phyloP scores from a whole-genome alignment of 2,113 vertebrate genomes.

The Atrichornis clamosus region DNA sequence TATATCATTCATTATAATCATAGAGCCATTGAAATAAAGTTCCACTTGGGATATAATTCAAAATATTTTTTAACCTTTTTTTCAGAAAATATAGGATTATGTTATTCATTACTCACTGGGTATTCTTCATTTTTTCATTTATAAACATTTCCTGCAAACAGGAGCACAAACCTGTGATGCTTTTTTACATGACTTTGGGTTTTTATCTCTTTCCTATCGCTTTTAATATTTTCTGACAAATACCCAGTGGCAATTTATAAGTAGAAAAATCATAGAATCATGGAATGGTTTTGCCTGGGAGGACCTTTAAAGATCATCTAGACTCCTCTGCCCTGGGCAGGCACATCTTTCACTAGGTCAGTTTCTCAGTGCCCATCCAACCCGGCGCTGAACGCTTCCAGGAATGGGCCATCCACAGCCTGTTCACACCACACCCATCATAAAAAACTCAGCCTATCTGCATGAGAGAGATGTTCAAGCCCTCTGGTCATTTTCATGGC shows the following conservation, averaged over 20 bases:
- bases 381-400: not conserved
- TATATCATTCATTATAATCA: not conserved
- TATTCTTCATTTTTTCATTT: not conserved
- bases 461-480: not conserved
- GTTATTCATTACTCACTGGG: not conserved
- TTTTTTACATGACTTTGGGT: not conserved
- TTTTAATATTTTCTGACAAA: not conserved
- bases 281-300: not conserved
- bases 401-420: not conserved
- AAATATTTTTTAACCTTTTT: not conserved
- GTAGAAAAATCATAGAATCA: not conserved
- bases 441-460: not conserved
- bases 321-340: rapidly evolving
- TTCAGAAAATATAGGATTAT: not conserved
- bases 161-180: not conserved
- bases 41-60: not conserved
- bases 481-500: rapidly evolving
- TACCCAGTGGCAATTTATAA: rapidly evolving
- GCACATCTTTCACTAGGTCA: not conserved
- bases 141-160: not conserved
- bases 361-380: not conserved
- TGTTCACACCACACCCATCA: not conserved
- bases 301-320: not conserved
- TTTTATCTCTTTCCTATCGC: not conserved
- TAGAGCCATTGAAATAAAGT: not conserved